Conservation (phyloP, 2,888 invertebrate species). For the Drosophila melanosoma region DNA sequence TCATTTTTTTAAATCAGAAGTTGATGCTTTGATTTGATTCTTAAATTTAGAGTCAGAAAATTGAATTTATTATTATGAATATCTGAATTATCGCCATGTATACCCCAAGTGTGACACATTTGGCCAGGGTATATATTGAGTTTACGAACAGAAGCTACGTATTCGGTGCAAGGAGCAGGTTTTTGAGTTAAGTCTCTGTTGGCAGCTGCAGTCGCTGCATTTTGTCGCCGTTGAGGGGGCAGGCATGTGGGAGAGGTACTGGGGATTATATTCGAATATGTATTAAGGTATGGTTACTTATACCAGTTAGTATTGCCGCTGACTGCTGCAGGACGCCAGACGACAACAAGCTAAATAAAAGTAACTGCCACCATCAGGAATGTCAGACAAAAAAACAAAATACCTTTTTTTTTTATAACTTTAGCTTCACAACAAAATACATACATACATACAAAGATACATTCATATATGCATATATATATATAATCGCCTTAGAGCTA, state of each 20-base stretch:
- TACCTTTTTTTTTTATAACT: neutral
- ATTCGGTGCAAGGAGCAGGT: conserved; percentile 71
- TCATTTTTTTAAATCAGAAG: neutral
- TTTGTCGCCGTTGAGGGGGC: conserved; percentile 48
- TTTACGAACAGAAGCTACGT: conserved; percentile 36
- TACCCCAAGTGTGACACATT: neutral
- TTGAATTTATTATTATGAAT: neutral
- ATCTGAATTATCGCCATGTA: neutral
- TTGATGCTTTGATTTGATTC: neutral
- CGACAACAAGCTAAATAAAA: conserved; percentile 6
- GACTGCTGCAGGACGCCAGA: conserved; percentile 12
- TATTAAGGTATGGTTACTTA: conserved; percentile 19
- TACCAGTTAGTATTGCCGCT: conserved; percentile 22
- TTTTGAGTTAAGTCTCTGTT: conserved; percentile 44
- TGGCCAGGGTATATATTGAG: neutral
- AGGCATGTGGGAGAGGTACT: neutral
- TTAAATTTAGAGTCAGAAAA: neutral
- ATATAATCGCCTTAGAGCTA: neutral
- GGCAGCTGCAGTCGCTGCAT: conserved; percentile 20
- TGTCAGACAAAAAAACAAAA: neutral
- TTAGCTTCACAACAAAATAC: neutral
- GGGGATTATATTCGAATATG: conserved; percentile 43
- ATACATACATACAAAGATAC: neutral
- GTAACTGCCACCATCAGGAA: neutral
- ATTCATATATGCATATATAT: neutral